Evolutionary conservation across 2,113 vertebrate species (phyloP).

Genomic region (Pitta sordida): DNA sequence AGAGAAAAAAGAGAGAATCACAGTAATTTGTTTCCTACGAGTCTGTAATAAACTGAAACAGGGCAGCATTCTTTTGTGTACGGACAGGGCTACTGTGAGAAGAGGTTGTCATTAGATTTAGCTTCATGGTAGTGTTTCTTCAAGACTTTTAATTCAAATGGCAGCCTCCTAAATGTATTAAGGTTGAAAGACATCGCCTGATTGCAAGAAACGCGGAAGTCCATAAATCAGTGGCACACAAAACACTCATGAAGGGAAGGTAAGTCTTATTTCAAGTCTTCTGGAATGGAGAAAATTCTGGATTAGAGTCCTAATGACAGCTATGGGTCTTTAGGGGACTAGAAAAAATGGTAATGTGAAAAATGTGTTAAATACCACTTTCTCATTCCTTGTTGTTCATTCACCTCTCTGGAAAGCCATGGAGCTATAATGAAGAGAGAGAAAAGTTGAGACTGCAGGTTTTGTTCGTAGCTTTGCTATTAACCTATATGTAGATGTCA

Average conservation of each 20-base stretch:
- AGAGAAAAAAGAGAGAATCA: background rate
- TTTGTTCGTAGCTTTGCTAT: background rate
- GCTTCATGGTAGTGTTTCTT: background rate
- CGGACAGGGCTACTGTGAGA: background rate
- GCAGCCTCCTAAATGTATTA: background rate
- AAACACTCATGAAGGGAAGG: background rate
- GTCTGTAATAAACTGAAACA: background rate
- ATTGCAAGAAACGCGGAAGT: background rate
- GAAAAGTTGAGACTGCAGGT: background rate
- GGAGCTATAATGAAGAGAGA: background rate
- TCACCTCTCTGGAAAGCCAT: background rate
- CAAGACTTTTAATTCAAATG: background rate
- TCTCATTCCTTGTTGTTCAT: background rate
- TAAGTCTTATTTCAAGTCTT: background rate
- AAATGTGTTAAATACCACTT: background rate
- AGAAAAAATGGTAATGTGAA: background rate
- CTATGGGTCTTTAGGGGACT: background rate
- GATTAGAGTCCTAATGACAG: background rate
- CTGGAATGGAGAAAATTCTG: background rate
- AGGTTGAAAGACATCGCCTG: background rate
- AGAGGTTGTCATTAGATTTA: background rate
- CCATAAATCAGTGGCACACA: background rate
- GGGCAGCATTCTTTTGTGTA: background rate
- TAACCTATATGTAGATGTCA: background rate
- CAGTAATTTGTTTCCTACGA: background rate